Evolutionary conservation across 2,888 invertebrate species (phyloP).

Genomic region (Patella ulyssiponensis): DNA sequence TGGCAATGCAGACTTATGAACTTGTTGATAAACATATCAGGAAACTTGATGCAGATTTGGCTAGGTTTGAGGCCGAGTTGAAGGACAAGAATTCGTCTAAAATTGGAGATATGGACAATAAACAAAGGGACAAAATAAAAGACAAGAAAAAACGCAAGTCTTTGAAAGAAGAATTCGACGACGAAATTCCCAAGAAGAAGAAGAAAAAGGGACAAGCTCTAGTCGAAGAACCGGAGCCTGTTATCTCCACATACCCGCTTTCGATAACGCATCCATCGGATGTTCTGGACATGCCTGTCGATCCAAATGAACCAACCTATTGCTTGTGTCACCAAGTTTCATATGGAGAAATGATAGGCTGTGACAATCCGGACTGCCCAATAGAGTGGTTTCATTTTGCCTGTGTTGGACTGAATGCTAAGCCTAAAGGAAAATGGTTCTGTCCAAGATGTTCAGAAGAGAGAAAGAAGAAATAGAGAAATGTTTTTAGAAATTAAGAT

Average conservation of each 20-base stretch:
- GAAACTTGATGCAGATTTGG: constrained; percentile 94
- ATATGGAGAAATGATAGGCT: constrained; percentile 97
- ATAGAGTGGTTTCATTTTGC: constrained; percentile 76
- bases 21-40: constrained; percentile 97
- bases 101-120: constrained; percentile 34
- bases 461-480: constrained; percentile 71
- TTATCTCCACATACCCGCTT: constrained; percentile 47
- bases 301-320: constrained; percentile 99
- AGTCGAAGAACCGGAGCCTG: constrained; percentile 31
- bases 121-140: constrained; percentile 52
- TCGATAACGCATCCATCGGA: constrained; percentile 76
- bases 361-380: constrained; percentile 82
- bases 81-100: constrained; percentile 90
- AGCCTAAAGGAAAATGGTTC: constrained; percentile 75
- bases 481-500: background rate
- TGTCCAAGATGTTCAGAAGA: constrained; percentile 74
- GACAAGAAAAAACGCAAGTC: constrained; percentile 68
- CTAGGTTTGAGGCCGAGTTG: constrained; percentile 95
- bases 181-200: constrained; percentile 69
- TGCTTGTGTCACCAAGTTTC: constrained; percentile 96
- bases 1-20: constrained; percentile 98
- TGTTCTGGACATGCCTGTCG: constrained; percentile 78
- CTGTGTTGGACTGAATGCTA: constrained; percentile 73
- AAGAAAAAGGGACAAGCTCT: constrained; percentile 63
- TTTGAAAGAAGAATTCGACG: constrained; percentile 68